Base-by-base conservation (phyloP, 2,113 vertebrate species). In the Aix galericulata region DNA sequence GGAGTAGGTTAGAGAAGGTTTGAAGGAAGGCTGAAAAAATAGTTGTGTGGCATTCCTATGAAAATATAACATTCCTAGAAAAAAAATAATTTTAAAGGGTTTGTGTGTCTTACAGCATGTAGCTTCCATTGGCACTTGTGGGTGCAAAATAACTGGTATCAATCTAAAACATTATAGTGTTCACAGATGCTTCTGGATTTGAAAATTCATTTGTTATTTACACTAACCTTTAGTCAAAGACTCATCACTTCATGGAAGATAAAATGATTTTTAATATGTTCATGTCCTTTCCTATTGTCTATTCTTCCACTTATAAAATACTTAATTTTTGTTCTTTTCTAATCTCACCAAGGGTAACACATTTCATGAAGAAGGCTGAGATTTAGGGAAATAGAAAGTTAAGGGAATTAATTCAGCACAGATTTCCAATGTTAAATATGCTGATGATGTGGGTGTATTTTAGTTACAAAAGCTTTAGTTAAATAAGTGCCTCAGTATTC, bases 361-460 rank as follows among this genome's bases (percentile, higher is more conserved):
- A 87, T 77, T 82, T 93, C 56, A 63, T 6, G 6, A 85, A 2
- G 27, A 13, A 73, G 16, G 9, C 26, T 25, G 4, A 79, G 86
- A 69, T 82, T 25, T 32, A 71, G 36, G 18, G 40, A 80, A 87
- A 78, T 2, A 66, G 16, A 12, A 53, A 53, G 31, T 40, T 60
- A 85, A 66, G 5, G 8, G 14, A 73, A 5, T 46, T 64, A 73
- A 80, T 67, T 83, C 13, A 53, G 67, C 17, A 29, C 4, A 76
- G 12, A 71, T 55, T 88, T 80, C 13, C 4, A 31, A 4, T 50
- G 20, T n/a, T 69, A 73, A 78, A 32, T 34, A n/a, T 25, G 7
- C 36, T 58, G 10, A 12, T 56, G 32, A 78, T 2, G 3, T 8
- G 1, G 15, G 63, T 0, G 0, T 60, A 23, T 26, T 86, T 42